A percentile compares a stretch with the other conserved stretches of the same genome.
These are phyloP conservation scores for Trichopria drosophilae DNA, from an alignment of 2,888 invertebrate genomes.

Conservation along the genomic window DNA sequence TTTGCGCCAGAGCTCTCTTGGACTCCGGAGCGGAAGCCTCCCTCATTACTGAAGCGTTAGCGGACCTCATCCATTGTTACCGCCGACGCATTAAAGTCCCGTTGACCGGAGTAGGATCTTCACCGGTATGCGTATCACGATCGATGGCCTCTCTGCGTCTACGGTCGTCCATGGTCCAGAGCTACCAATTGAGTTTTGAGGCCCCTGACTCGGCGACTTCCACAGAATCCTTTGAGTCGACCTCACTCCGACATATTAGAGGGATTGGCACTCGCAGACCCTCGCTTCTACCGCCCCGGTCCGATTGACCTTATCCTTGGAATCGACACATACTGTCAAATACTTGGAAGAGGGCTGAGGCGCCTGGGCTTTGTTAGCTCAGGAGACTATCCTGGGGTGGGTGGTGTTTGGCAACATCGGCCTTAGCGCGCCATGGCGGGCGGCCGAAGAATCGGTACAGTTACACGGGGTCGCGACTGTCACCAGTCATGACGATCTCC, in stretches of 20 bases:
- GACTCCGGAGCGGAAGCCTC: background rate
- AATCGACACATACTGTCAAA: background rate
- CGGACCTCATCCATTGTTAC: too few relatives aligned
- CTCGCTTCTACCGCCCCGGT: background rate
- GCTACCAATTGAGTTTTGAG: background rate
- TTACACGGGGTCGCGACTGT: background rate
- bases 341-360: background rate
- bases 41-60: background rate
- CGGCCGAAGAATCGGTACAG: too few relatives aligned
- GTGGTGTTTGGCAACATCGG: background rate
- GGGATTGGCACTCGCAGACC: constrained; percentile 1
- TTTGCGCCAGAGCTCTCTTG: background rate
- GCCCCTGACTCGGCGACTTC: background rate
- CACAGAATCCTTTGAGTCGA: too few relatives aligned
- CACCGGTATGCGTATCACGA: background rate
- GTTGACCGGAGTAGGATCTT: background rate
- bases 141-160: background rate
- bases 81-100: too few relatives aligned
- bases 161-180: background rate
- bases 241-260: too few relatives aligned
- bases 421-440: too few relatives aligned
- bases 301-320: background rate
- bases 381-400: constrained; percentile 3
- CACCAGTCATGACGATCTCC: background rate
- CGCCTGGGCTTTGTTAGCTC: background rate